Conservation (phyloP, 2,797 vertebrate species). For the Leuciscus waleckii region DNA sequence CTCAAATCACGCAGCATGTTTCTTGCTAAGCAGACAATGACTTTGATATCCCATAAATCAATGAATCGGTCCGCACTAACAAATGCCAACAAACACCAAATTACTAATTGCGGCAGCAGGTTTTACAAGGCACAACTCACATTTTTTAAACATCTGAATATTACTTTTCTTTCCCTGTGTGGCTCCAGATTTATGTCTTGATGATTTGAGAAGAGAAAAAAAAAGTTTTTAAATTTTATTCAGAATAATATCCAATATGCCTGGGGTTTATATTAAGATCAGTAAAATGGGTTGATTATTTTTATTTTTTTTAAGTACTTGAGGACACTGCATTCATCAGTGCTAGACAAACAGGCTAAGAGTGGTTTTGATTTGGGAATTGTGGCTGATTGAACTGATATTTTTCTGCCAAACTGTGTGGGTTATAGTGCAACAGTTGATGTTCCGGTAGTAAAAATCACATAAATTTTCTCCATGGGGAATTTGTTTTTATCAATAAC, state of each 20-base stretch:
- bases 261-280: background rate
- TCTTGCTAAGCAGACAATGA: background rate
- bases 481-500: background rate
- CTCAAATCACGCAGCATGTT: background rate
- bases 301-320: background rate
- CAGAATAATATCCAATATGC: background rate
- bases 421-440: background rate
- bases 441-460: background rate
- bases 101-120: background rate
- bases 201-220: background rate
- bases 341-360: background rate
- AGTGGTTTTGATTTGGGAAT: slow-evolving; percentile 5
- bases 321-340: background rate
- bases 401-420: background rate
- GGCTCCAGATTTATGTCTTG: background rate
- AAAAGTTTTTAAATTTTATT: background rate
- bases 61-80: background rate
- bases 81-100: background rate
- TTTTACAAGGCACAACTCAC: background rate
- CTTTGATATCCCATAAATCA: background rate
- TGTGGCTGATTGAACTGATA: background rate
- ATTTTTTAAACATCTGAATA: background rate
- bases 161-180: background rate
- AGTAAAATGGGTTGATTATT: background rate
- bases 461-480: background rate